These are phyloP conservation scores for Beris morrisii DNA, from an alignment of 2,888 invertebrate species.

Conservation along the genomic window DNA sequence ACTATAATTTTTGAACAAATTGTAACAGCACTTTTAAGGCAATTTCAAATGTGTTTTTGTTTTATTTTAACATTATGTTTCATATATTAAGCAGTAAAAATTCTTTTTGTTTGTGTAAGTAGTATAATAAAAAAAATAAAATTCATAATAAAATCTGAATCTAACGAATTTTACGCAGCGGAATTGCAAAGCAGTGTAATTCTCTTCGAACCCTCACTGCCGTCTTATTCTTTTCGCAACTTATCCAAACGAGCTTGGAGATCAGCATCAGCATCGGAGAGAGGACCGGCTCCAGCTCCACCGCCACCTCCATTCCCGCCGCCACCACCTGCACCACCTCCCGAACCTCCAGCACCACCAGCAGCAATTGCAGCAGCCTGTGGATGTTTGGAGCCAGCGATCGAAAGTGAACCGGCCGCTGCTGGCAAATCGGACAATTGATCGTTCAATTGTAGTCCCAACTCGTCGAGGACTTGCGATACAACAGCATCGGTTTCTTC, in stretches of 20 bases:
- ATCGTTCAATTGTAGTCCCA: slow-evolving; percentile 93
- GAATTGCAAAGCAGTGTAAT: background rate
- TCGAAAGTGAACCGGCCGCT: slow-evolving; percentile 62
- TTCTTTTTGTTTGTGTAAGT: too few species aligned
- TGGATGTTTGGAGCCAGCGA: slow-evolving; percentile 65
- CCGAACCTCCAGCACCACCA: slow-evolving; percentile 52
- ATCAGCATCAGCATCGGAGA: slow-evolving; percentile 93
- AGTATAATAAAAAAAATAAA: too few species aligned
- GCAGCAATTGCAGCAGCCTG: slow-evolving; percentile 61
- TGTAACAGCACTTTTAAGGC: too few species aligned
- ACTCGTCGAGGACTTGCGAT: slow-evolving; percentile 93
- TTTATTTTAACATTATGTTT: too few species aligned
- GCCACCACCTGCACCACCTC: slow-evolving; percentile 55
- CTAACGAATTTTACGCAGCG: slow-evolving; percentile 14
- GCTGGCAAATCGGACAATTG: slow-evolving; percentile 85
- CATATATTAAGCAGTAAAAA: too few species aligned
- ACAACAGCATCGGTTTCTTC: slow-evolving; percentile 97
- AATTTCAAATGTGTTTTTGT: too few species aligned
- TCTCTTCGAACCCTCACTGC: background rate
- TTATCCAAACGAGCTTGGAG: slow-evolving; percentile 95
- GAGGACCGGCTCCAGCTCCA: slow-evolving; percentile 57
- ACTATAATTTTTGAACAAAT: too few species aligned
- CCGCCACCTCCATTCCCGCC: slow-evolving; percentile 52
- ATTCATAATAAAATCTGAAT: background rate
- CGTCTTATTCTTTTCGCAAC: slow-evolving; percentile 75